phyloP scores from a whole-genome alignment of 37 sponge, comb jelly and placozoan species.

The Axinella damicornis region DNA sequence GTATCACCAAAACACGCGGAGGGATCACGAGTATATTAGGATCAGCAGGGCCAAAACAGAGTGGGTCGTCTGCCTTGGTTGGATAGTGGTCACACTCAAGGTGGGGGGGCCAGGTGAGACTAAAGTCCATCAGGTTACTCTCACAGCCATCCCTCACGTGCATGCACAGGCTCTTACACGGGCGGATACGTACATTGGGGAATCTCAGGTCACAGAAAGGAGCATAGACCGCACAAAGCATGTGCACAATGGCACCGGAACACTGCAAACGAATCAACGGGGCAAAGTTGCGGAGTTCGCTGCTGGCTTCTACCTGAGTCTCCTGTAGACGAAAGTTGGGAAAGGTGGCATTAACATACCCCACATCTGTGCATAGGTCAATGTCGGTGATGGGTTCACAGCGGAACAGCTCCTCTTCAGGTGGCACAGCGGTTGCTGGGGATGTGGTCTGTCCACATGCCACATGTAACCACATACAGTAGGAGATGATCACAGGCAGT shows the following conservation, averaged over 20 bases:
- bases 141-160: constrained; percentile 57
- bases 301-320: constrained; percentile 23
- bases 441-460: too few relatives aligned
- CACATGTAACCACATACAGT: too few relatives aligned
- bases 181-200: not conserved
- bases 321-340: not conserved
- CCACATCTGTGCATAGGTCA: too few relatives aligned
- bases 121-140: not conserved
- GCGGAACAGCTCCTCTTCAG: not conserved
- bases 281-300: constrained; percentile 37
- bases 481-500: too few relatives aligned
- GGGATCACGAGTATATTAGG: not conserved
- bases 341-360: too few relatives aligned
- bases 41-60: constrained; percentile 14
- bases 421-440: too few relatives aligned
- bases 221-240: constrained; percentile 68
- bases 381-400: too few relatives aligned
- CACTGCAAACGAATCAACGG: constrained; percentile 34
- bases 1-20: not conserved
- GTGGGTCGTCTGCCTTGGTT: not conserved
- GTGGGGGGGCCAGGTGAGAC: constrained; percentile 10
- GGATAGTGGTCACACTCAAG: constrained; percentile 8
- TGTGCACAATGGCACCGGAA: constrained; percentile 70
- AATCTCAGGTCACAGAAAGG: constrained; percentile 28
- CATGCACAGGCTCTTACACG: constrained; percentile 61